Evolutionary conservation across 2,113 vertebrate species (phyloP), one percentile per base, ranked within the genome.

Genomic region (Terrapene triunguis): DNA sequence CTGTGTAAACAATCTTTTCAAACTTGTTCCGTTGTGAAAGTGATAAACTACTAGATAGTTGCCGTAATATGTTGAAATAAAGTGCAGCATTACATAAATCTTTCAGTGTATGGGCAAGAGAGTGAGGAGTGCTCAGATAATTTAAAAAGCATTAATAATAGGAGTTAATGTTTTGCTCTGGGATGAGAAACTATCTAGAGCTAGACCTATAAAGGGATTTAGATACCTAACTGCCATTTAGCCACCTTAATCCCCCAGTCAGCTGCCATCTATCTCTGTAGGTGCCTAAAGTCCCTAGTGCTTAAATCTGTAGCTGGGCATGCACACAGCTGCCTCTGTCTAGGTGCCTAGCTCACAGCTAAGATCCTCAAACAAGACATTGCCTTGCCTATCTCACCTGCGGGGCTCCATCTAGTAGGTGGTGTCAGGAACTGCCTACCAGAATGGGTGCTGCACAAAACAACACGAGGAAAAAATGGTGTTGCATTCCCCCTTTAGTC

Each of bases 11-110:
- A 1, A 42, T 76, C 72, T 44, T 76, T 76, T 44, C n/a, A 42
- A 76, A 76, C 72, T 76, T 76, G 9, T 72, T 72, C 65, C 24
- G 10, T 74, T 24, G 19, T 42, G 19, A 74, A 96, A 90, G 91
- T 57, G 89, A 88, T 89, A 74, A 85, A 90, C 92, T 76, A 82
- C 80, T 90, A 84, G 88, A 89, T 92, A 93, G 21, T 85, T 85
- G 87, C 55, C 87, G 92, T 90, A 17, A 85, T 0, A 0, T 76
- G 82, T 95, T 93, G 95, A 81, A 86, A 93, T 94, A 35, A 5
- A 92, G 9, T 0, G 42, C 50, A 10, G 84, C 88, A 55, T 87
- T 94, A 89, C 50, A 11, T 42, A 1, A 8, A 79, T 84, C 88
- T 85, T 80, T 93, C 6, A 27, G 51, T 59, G 2, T 82, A 93